Evolutionary conservation across 2,113 vertebrate species (phyloP), one percentile per base, ranked within the genome.

Genomic region (Penelope pileata): DNA sequence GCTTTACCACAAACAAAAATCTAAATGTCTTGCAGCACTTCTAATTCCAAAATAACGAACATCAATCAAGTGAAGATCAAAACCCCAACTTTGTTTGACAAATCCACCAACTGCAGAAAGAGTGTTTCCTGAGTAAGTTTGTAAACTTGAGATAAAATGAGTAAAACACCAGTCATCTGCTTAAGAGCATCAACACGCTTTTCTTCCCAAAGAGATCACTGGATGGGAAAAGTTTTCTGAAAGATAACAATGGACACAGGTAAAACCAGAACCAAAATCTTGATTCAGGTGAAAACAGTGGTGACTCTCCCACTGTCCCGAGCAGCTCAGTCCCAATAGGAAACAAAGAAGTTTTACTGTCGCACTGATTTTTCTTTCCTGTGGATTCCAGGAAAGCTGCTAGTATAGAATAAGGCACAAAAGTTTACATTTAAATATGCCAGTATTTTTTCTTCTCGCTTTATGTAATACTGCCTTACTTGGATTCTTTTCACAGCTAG

Each of bases 261-360:
- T 7, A 22, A 83, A 90, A 83, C 36, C 53, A 12, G 18, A 81
- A 30, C 10, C 27, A 70, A 32, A 48, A 36, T 8, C 69, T 63
- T 22, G 42, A 53, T 59, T 63, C 4, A 4, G 24, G 38, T 75
- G 64, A 67, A 84, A 63, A 54, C 4, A 54, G 14, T 2, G 6
- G 11, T 4, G 9, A 81, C 9, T 19, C 34, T 78, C 30, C 24
- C 77, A 34, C 12, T 0, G 0, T 42, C 30, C 29, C 48, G 24
- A 68, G 36, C 1, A 51, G 30, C 16, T 30, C 12, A 2, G 3
- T 4, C 18, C 53, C 64, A 51, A 40, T 3, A 66, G 8, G 9
- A 62, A 70, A 45, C 38, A 48, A 27, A 42, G 8, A 79, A 34
- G 30, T 66, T 66, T 22, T 42, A 43, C 48, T 27, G 16, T 48